Evolutionary conservation across 53 echinoderm and acorn worm genomes (phyloP).

Genomic region (Patiria pectinifera): DNA sequence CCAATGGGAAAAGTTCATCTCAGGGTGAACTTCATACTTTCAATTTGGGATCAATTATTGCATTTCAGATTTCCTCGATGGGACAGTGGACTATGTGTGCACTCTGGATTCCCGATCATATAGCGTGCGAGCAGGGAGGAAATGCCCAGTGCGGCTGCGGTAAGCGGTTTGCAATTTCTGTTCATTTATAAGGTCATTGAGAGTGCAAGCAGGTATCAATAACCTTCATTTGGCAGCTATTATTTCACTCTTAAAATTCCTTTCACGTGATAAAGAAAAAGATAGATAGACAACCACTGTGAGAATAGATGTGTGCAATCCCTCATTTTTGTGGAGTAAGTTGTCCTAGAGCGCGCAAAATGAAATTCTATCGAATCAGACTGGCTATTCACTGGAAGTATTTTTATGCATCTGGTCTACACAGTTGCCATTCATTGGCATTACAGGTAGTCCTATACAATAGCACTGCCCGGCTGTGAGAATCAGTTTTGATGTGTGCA

Average conservation of each 20-base stretch:
- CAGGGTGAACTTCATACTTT: neutral
- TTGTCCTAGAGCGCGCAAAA: no score
- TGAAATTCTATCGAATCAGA: no score
- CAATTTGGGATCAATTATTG: neutral
- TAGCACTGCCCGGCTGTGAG: no score
- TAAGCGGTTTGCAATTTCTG: conserved; percentile 51
- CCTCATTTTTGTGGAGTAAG: neutral
- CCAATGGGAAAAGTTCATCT: conserved; percentile 4
- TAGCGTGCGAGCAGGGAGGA: conserved; percentile 17
- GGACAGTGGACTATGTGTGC: neutral
- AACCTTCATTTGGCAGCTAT: conserved; percentile 28
- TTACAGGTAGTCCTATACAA: no score
- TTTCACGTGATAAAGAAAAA: neutral
- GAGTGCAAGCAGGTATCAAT: conserved; percentile 35
- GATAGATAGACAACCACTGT: neutral
- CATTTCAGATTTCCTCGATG: neutral
- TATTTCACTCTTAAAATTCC: conserved; percentile 26
- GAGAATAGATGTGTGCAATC: neutral
- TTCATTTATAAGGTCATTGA: neutral
- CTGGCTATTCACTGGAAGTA: no score
- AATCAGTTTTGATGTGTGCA: no score
- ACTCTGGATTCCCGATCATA: neutral
- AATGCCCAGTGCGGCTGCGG: neutral
- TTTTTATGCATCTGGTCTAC: no score
- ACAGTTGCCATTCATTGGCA: no score